These are phyloP conservation scores for Limulus polyphemus DNA, from an alignment of 2,888 invertebrate genomes.

Conservation along the genomic window DNA sequence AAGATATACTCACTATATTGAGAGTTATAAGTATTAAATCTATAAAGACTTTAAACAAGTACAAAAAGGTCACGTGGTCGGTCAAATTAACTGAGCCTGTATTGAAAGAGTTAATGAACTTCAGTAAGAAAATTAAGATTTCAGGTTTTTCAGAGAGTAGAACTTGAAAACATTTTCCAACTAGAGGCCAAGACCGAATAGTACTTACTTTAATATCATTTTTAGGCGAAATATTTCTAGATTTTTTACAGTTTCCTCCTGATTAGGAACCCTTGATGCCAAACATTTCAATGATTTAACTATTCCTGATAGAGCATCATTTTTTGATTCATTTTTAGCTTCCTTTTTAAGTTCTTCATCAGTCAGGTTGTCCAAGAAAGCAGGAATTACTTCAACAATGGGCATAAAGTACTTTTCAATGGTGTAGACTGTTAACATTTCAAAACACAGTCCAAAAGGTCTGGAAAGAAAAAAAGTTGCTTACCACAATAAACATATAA, in stretches of 20 bases:
- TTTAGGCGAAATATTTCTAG: constrained; percentile 89
- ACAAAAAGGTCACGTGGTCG: too few species aligned
- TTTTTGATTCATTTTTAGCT: constrained; percentile 83
- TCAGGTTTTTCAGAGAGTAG: too few species aligned
- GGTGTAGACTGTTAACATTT: constrained; percentile 74
- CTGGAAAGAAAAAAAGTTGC: constrained; percentile 35
- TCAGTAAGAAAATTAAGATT: too few species aligned
- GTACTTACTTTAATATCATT: constrained; percentile 83
- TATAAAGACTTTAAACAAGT: too few species aligned
- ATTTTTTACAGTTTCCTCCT: constrained; percentile 61
- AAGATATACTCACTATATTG: too few species aligned
- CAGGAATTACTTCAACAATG: constrained; percentile 77
- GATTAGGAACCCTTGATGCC: constrained; percentile 57
- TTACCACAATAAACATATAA: too few species aligned
- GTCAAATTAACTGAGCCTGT: too few species aligned
- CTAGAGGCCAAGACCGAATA: constrained; percentile 34
- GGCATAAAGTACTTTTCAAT: constrained; percentile 86
- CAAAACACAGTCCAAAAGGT: constrained; percentile 85
- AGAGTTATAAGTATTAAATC: too few species aligned
- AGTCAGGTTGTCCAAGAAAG: constrained; percentile 76
- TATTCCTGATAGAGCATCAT: constrained; percentile 87
- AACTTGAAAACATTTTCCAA: not conserved
- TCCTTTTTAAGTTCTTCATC: constrained; percentile 93
- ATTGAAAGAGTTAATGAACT: too few species aligned
- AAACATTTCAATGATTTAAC: constrained; percentile 83